Evolutionary conservation across 2,113 vertebrate species (phyloP).

Genomic region (Perca flavescens): DNA sequence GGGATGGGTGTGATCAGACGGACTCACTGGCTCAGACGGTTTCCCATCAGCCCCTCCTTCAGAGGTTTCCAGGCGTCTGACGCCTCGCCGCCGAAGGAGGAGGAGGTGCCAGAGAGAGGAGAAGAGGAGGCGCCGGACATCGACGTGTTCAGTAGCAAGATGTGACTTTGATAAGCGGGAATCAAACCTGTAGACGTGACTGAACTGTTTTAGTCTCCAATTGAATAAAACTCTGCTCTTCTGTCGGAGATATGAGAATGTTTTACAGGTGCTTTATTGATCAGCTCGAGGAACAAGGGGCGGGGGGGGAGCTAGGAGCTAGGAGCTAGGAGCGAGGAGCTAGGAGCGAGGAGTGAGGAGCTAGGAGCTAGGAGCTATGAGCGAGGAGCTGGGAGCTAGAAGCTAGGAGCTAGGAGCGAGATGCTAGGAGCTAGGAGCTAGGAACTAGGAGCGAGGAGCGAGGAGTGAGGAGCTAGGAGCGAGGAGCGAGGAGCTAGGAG

Average conservation of each 20-base stretch:
- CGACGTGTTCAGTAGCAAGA: slow-evolving; percentile 27
- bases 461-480: too few species aligned
- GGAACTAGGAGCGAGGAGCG: too few species aligned
- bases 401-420: too few species aligned
- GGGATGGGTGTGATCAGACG: slow-evolving; percentile 88
- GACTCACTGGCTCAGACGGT: slow-evolving; percentile 79
- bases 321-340: too few species aligned
- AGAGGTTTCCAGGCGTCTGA: slow-evolving; percentile 80
- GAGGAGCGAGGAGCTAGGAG: too few species aligned
- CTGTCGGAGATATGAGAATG: neutral
- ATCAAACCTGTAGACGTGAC: neutral
- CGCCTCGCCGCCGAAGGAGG: neutral
- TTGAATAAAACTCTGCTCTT: neutral
- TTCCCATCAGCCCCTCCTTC: slow-evolving; percentile 94
- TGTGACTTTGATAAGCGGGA: slow-evolving; percentile 36
- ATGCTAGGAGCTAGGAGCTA: too few species aligned
- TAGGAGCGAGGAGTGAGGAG: too few species aligned
- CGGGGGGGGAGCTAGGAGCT: too few species aligned
- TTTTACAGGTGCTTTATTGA: neutral
- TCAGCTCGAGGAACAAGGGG: too few species aligned
- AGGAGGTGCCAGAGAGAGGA: neutral
- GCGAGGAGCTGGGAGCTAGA: too few species aligned
- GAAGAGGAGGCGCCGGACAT: neutral
- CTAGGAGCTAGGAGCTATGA: too few species aligned
- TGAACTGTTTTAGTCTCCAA: neutral